Percentiles rank a stretch among this genome's conserved stretches.
These are phyloP conservation scores for Apocrypta bakeri DNA, from an alignment of 1,140 invertebrate genomes.

Conservation along the genomic window DNA sequence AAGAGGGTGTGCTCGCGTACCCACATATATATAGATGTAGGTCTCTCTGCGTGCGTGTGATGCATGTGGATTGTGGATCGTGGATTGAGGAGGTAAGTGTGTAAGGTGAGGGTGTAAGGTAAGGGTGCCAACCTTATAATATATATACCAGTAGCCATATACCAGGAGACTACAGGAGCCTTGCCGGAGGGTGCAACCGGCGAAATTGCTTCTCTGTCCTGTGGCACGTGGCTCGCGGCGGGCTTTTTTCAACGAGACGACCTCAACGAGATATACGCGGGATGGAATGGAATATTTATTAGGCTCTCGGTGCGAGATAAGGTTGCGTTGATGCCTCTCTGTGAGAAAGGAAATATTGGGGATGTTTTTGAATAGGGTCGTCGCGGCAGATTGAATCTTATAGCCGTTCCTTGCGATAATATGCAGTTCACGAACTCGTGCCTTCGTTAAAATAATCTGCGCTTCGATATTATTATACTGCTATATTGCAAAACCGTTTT, in stretches of 20 bases:
- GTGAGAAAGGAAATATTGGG: not conserved
- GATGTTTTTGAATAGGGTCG: not conserved
- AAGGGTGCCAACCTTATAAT: conserved; percentile 6
- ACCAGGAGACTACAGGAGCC: too few species aligned
- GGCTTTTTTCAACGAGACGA: not conserved
- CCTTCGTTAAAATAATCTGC: not conserved
- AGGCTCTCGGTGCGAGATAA: not conserved
- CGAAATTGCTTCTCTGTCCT: conserved; percentile 19
- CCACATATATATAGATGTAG: not conserved
- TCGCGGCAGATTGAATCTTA: not conserved
- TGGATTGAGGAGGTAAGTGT: too few species aligned
- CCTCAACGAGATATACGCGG: not conserved
- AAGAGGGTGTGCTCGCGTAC: not conserved
- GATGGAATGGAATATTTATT: conserved; percentile 35
- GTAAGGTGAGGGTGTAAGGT: not conserved
- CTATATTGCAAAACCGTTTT: too few species aligned
- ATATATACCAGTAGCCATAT: too few species aligned
- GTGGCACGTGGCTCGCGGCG: conserved; percentile 8
- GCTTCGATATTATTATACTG: not conserved
- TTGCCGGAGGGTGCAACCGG: not conserved
- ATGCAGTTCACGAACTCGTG: not conserved
- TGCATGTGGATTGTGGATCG: too few species aligned
- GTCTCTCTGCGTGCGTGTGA: too few species aligned
- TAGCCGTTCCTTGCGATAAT: not conserved
- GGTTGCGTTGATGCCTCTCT: not conserved